Base-by-base conservation (phyloP, 2,797 vertebrate species). In the Emys orbicularis region DNA sequence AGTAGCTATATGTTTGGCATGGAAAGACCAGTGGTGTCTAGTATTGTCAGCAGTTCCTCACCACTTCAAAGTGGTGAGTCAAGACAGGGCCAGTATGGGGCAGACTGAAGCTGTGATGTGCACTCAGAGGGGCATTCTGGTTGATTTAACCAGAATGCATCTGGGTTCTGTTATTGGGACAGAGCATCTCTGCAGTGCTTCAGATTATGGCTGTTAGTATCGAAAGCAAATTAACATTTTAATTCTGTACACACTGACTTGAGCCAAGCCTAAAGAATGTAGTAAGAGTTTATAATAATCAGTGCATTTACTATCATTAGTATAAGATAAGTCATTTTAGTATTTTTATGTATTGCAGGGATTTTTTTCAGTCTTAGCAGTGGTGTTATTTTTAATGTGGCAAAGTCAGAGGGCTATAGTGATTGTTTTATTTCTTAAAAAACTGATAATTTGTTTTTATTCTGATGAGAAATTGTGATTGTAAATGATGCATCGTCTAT, bases 11-110 rank as follows among this genome's bases (percentile, higher is more conserved):
- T 47, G 37, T 19, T 27, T 31, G 74, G 27, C 44, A 47, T 47
- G 25, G 74, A 77, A 49, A 18, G 44, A 77, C 12, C 44, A 49
- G 21, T 77, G 74, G 44, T 77, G 25, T 49, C 41, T 57, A 76
- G 16, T 0, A 0, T 1, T 76, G 8, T 6, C 2, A 81, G 50
- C 0, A 76, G 10, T 47, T 49, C 5, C 21, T 49, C 1, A 4
- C 2, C 8, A 27, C 16, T 29, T 8, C 37, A 52, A 31, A 79
- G 37, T 8, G 13, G 65, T 23, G 8, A 0, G 2, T 9, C 1
- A 90, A 85, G n/a, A 16, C 47, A 59, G 76, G 18, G 4, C 6
- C 0, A 52, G 29, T 10, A 34, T 0, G 11, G 3, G 18, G 49
- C 12, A 52, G 27, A 77, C 11, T 2, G n/a, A 49, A 90, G 21